Conservation (phyloP, 64 coral and sea anemone species). For the Catalaphyllia jardinei region DNA sequence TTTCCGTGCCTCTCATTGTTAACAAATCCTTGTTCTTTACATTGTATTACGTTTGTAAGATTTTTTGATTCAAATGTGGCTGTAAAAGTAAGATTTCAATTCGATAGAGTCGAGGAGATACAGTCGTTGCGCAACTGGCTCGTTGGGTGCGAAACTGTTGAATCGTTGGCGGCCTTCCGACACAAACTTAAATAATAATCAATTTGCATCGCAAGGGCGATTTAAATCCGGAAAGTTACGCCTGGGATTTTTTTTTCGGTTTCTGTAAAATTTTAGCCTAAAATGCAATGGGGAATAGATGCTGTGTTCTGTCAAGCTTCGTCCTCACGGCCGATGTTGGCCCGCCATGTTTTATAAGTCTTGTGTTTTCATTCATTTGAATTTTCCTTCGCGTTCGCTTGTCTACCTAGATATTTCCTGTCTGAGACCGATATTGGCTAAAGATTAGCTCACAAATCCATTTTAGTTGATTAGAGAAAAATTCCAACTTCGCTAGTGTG, state of each 20-base stretch:
- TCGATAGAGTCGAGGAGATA: background rate
- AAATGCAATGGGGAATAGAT: background rate
- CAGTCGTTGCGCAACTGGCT: conserved; percentile 26
- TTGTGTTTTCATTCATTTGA: conserved; percentile 50
- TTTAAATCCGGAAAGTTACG: background rate
- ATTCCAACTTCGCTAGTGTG: background rate
- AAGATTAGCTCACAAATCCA: conserved; percentile 13
- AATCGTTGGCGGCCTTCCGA: conserved; percentile 4
- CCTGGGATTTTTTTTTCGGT: background rate
- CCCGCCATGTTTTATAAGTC: conserved; percentile 11
- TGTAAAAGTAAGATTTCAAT: background rate
- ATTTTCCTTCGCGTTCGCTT: conserved; percentile 11
- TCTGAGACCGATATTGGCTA: background rate
- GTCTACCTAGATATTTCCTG: conserved; percentile 25
- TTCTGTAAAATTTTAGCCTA: background rate
- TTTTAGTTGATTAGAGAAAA: background rate
- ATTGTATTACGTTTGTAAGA: background rate
- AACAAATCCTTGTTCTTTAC: background rate
- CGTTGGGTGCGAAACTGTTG: background rate
- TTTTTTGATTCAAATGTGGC: background rate
- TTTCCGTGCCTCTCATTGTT: background rate
- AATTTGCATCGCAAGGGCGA: background rate
- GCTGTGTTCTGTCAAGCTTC: background rate
- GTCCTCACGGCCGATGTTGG: conserved; percentile 9
- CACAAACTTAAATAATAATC: background rate